Evolutionary conservation across 1,140 invertebrate genomes (phyloP), one percentile per base, ranked within the genome.

Genomic region (Drosophila bocki): DNA sequence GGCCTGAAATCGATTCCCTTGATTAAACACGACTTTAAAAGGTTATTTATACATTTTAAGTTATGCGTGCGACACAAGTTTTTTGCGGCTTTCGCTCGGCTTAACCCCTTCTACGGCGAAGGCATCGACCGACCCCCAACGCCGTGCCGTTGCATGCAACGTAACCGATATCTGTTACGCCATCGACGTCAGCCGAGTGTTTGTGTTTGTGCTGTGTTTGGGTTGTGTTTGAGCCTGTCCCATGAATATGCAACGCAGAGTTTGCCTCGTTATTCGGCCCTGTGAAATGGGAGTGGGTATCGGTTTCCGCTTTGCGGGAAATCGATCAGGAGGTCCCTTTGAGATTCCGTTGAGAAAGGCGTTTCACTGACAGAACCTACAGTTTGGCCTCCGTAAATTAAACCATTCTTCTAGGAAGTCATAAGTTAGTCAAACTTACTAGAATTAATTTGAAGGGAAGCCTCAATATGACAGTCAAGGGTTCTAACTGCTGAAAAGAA

Each of bases 191-290:
- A 58, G 50, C 42, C 56, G 42, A 32, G 42, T 45, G 68, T 57
- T 69, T 68, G 33, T 68, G 62, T 29, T 69, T 68, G 44, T 39
- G 60, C 17, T n/a, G 53, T 54, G 53, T 54, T 54, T 39, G 51
- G 33, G 51, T 50, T 57, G 68, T 48, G 51, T 50, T 68, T 57
- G 64, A 37, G 53, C 45, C 37, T 51, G 68, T 26, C 45, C 67
- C 68, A 74, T 74, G 70, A 74, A 74, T 74, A 74, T 72, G 70
- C 70, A 74, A 74, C 69, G 44, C 42, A 42, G 65, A 70, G 67
- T 39, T 68, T 47, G 48, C 63, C 67, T 70, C 63, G 67, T 70
- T 70, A 70, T 68, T 54, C 63, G 48, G 67, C 62, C 67, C 19
- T 54, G 51, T 33, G 15, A 19, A 45, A 56, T 56, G 35, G 68